Base-by-base conservation (phyloP, 2,888 invertebrate genomes). In the Mesoligia furuncula region DNA sequence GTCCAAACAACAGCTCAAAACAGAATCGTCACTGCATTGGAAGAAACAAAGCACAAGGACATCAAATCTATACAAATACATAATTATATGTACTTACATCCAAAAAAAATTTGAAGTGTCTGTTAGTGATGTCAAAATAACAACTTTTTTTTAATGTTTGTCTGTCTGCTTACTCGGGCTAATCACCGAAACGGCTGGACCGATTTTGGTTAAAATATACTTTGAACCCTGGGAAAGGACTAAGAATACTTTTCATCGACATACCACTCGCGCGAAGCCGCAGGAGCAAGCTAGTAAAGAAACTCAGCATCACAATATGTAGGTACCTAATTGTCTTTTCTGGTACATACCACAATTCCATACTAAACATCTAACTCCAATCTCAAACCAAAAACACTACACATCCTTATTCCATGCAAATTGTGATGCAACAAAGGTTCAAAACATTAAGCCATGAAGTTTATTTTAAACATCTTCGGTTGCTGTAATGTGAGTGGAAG, bases 391-490 rank as follows among this genome's bases (percentile, higher is more conserved):
- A 42, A 42, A 42, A 8, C n/a, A 39, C 11, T 13, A 24, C 36
- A 61, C 31, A 1, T 57, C 31, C 24, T 17, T 48, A 67, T 27
- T 66, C 54, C 31, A 51, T 45, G 62, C 59, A 67, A 70, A 78
- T 73, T 62, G 72, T 77, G 15, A 84, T 51, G 59, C 83, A 76
- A 76, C 76, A 76, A 73, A 76, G 70, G 64, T 71, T 45, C 70
- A 59, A 45, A 70, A 71, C 74, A 64, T 74, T 36, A 80, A 67
- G 73, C 64, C 59, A 66, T 75, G 80, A 86, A 85, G 81, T 87
- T 84, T 86, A 85, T 85, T 85, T 85, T 80, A 82, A 83, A 80
- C 83, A 88, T 86, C 75, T 86, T 84, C 66, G 76, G 86, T 85
- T 73, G 68, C 66, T 81, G 73, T 83, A 85, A 85, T 76, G 81